Conservation (phyloP, 2,797 vertebrate genomes). For the Clangula hyemalis region DNA sequence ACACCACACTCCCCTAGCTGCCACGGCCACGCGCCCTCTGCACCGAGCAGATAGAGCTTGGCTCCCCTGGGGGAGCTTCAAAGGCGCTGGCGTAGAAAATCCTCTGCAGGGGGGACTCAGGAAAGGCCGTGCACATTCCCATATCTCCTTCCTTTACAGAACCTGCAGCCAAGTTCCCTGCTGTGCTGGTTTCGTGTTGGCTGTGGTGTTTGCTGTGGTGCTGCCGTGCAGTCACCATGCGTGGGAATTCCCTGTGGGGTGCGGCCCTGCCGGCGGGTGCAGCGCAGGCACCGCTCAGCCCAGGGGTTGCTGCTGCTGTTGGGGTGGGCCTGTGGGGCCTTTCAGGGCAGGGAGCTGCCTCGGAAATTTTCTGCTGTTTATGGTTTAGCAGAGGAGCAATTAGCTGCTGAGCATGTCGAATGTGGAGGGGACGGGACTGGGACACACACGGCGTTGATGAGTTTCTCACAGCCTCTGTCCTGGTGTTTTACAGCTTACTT, state of each 20-base stretch:
- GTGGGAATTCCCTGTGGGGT: constrained; percentile 53
- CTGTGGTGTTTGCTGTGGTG: rapidly evolving
- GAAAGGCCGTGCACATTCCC: rapidly evolving
- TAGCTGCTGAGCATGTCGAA: not conserved
- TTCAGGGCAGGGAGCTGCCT: not conserved
- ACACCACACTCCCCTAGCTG: not conserved
- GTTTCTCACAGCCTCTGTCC: not conserved
- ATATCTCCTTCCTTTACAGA: not conserved
- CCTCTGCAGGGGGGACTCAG: not conserved
- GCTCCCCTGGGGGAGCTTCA: not conserved
- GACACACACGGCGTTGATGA: not conserved
- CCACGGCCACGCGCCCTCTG: not conserved
- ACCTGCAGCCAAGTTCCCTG: not conserved
- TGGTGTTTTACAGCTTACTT: not conserved
- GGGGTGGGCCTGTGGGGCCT: not conserved
- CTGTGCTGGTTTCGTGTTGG: not conserved
- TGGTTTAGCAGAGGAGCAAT: not conserved
- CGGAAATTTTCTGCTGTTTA: not conserved
- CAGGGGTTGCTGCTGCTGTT: not conserved
- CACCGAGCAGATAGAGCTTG: not conserved
- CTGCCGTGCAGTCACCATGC: not conserved
- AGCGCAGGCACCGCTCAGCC: not conserved
- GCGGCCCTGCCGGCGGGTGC: not conserved
- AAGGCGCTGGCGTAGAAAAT: not conserved
- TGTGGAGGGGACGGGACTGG: not conserved